These are phyloP conservation scores for Nylanderia fulva DNA, from an alignment of 1,140 invertebrate genomes.

Conservation along the genomic window DNA sequence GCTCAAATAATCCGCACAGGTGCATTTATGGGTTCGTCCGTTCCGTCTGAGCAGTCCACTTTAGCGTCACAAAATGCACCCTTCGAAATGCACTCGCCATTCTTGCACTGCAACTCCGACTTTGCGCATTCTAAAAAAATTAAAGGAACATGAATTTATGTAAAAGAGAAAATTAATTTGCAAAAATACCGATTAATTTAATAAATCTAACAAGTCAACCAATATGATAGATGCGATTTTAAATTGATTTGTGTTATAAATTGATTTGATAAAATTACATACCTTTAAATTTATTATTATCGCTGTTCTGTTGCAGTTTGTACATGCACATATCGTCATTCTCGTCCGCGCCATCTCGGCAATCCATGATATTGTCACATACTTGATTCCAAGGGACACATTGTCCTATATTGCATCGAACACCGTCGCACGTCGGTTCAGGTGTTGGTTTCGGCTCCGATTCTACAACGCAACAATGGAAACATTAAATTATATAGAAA, in stretches of 20 bases:
- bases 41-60: slow-evolving; percentile 90
- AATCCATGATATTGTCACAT: slow-evolving; percentile 91
- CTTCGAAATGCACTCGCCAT: slow-evolving; percentile 90
- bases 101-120: slow-evolving; percentile 89
- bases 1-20: slow-evolving; percentile 89
- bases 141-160: not conserved
- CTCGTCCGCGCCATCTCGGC: slow-evolving; percentile 90
- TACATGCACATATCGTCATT: slow-evolving; percentile 83
- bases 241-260: slow-evolving; percentile 7
- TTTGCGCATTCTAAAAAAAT: slow-evolving; percentile 85
- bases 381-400: slow-evolving; percentile 88
- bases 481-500: slow-evolving; percentile 16
- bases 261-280: slow-evolving; percentile 64
- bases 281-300: slow-evolving; percentile 77
- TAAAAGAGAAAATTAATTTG: not conserved
- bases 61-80: slow-evolving; percentile 89
- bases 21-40: slow-evolving; percentile 90
- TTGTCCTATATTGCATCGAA: slow-evolving; percentile 90
- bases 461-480: slow-evolving; percentile 1
- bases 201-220: not conserved
- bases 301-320: slow-evolving; percentile 54
- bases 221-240: not conserved
- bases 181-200: not conserved
- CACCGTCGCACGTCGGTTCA: slow-evolving; percentile 85
- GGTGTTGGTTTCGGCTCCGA: not conserved